Base-by-base conservation (phyloP, 1,140 invertebrate species). In the Saccostrea glomerata region DNA sequence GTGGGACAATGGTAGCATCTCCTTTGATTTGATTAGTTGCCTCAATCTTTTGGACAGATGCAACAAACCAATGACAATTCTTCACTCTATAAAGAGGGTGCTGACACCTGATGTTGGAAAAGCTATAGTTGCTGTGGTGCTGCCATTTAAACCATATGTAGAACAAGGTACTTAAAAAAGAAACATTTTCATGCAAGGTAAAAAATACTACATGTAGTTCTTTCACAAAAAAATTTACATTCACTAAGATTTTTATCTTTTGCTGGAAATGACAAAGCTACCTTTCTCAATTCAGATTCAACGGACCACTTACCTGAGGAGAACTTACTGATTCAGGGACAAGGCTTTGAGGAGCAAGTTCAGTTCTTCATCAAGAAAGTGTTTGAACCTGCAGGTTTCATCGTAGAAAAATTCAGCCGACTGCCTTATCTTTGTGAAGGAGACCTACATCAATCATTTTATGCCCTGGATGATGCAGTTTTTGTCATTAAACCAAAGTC, bases 401-500 rank as follows among this genome's bases (percentile, higher is more conserved):
- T 96, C 88, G 95, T 99, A 11, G 94, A 96, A 0, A 95, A 95
- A 5, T 99, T 98, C 97, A 96, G 97, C 13, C 96, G 97, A 92
- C 95, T 98, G 25, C 98, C 98, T 3, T 99, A 99, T 95, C 95
- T 99, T 13, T 99, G 98, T 95, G 98, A 99, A 95, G 98, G 98
- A 0, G 98, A 99, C 94, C 95, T 99, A n/a, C 96, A 97, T 30
- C 97, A 98, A 93, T 97, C 98, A 0, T 99, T 97, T 94, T 99
- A 98, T 95, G 98, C 97, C 96, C 95, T 99, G 12, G 96, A 97
- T 92, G 98, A 99, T 95, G 97, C 97, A 20, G 94, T 99, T 0
- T 98, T 99, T 90, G 93, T 96, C 6, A 91, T 96, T 12, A 94
- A 93, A 90, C 84, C 91, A 6, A 92, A 91, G 4, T 83, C 66